These are phyloP conservation scores for Thysanoteuthis rhombus DNA, from an alignment of 2,888 invertebrate genomes.

Conservation along the genomic window DNA sequence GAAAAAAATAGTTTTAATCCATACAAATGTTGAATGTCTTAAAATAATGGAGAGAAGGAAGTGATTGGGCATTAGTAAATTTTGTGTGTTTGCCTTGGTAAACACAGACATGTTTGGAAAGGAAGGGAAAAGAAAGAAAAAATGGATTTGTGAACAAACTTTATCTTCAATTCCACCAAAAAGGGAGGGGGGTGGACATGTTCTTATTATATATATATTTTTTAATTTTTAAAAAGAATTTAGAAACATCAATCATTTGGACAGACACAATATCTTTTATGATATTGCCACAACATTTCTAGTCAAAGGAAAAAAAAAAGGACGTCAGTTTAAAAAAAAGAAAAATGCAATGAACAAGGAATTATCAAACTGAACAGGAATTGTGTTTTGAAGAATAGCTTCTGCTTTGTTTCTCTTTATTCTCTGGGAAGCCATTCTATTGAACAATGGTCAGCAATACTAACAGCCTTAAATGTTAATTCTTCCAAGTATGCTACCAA, in stretches of 20 bases:
- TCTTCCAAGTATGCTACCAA: neutral
- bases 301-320: constrained; percentile 12
- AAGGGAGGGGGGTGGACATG: neutral
- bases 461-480: neutral
- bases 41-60: neutral
- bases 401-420: neutral
- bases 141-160: neutral
- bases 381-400: neutral
- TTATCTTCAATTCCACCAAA: neutral
- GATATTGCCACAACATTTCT: neutral
- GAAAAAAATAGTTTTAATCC: neutral
- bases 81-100: too few relatives aligned
- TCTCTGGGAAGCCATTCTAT: neutral
- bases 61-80: too few relatives aligned
- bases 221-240: neutral
- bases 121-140: neutral
- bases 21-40: neutral
- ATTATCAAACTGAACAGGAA: neutral
- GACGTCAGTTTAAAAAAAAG: neutral
- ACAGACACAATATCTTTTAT: neutral
- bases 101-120: neutral
- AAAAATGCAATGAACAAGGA: neutral
- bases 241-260: neutral
- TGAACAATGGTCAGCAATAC: neutral
- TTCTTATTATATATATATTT: neutral